Evolutionary conservation across 2,888 invertebrate species (phyloP).

Genomic region (Protonemura montana): DNA sequence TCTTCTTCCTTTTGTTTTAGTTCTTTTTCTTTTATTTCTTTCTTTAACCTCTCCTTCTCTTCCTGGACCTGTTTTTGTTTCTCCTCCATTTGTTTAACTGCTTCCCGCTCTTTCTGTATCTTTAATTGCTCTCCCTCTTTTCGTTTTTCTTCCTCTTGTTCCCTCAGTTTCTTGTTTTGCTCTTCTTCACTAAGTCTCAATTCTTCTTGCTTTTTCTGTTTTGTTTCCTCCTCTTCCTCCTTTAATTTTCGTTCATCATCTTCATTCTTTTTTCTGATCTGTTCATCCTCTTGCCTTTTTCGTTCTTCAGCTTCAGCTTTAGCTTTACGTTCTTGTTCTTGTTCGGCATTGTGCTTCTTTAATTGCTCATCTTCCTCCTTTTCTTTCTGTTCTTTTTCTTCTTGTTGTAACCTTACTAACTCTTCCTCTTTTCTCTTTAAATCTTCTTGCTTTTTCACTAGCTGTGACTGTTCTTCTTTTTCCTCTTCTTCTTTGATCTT

Average conservation of each 20-base stretch:
- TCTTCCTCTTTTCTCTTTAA: constrained; percentile 49
- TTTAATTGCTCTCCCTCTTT: constrained; percentile 42
- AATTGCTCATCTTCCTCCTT: constrained; percentile 55
- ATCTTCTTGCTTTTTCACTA: too few relatives aligned
- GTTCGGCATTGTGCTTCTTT: constrained; percentile 50
- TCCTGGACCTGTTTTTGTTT: constrained; percentile 46
- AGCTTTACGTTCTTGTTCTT: constrained; percentile 37
- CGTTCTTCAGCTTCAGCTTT: constrained; percentile 42
- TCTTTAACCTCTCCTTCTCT: constrained; percentile 47
- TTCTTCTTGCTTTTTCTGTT: constrained; percentile 49
- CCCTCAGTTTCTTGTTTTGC: constrained; percentile 36
- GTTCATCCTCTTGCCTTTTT: constrained; percentile 29
- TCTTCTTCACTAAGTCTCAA: constrained; percentile 48
- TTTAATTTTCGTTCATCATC: constrained; percentile 47
- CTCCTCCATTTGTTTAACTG: constrained; percentile 39
- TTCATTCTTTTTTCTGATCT: constrained; percentile 46
- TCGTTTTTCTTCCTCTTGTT: constrained; percentile 36
- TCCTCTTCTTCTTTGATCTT: constrained; percentile 14
- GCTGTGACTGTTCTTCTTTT: too few relatives aligned
- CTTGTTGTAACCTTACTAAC: constrained; percentile 49
- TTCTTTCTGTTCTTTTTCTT: constrained; percentile 46
- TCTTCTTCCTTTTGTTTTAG: constrained; percentile 50
- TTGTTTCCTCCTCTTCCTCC: constrained; percentile 50
- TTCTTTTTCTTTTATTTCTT: constrained; percentile 51
- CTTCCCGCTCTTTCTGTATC: constrained; percentile 31